Base-by-base conservation (phyloP, 37 sponge, comb jelly and placozoan genomes). In the Eunapius fragilis region DNA sequence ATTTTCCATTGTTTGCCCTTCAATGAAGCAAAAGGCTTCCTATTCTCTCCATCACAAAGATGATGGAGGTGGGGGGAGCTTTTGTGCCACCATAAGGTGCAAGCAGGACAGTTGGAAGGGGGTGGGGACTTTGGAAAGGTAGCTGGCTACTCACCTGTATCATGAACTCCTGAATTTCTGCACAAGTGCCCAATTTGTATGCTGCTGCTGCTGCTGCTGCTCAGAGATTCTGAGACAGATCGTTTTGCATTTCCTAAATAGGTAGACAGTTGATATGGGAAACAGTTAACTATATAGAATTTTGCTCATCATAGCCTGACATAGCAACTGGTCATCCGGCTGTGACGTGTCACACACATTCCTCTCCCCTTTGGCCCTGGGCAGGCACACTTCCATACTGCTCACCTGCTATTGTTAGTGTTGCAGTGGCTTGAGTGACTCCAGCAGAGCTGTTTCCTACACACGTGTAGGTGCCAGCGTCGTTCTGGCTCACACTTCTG, bases 391-490 rank as follows among this genome's bases (percentile, higher is more conserved):
- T n/a, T n/a, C n/a, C n/a, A n/a, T n/a, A n/a, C n/a, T 58, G 2
- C 58, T 58, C 58, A 58, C 58, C 58, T 58, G 58, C 14, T 58
- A 58, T 19, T 17, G 22, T 58, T 1, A 58, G 58, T 58, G 58
- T 58, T 1, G 58, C 58, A 11, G 19, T 58, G 58, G 58, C 58
- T 58, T 58, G 58, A 17, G 58, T 19, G 58, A 11, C 30, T 22
- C 69, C 81, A 30, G 19, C 68, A 13, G 32, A n/a, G 24, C 69
- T 80, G 36, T 17, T 68, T 28, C 81, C 81, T 2, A 24, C 2
- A 37, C 81, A 80, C 31, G 25, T 12, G 26, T 80, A 80, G 7
- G n/a, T 67, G 31, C 81, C 81, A 2, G 35, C 25, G n/a, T 80
- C 70, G 3, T 5, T 36, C 30, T 50, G 32, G 35, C 23, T 32